Base-by-base conservation (phyloP, 1,140 invertebrate genomes). In the Drosophila kepulauana region DNA sequence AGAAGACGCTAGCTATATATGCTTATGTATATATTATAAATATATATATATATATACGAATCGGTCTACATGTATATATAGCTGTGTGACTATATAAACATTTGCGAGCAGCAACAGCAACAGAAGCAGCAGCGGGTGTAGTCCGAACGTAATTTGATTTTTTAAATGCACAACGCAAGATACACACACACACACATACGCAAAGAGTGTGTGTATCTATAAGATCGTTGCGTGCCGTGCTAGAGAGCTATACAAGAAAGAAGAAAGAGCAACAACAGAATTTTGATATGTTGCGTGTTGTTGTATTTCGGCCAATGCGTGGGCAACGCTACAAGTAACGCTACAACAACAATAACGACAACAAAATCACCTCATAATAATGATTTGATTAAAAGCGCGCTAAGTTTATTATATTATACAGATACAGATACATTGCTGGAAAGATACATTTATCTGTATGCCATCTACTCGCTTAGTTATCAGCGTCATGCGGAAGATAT, bases 401-500 rank as follows among this genome's bases (percentile, higher is more conserved):
- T 54, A 13, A 16, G 57, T 65, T 38, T 41, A n/a, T 54, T 41
- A 15, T 64, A 49, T 45, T 28, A 51, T 28, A 51, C 66, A 49
- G 33, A 33, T 51, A 41, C 13, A 38, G 13, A 4, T 38, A 20
- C 10, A 20, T 30, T 49, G 61, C 15, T 38, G n/a, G 35, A 57
- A 28, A 52, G 10, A 38, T 51, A 28, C 3, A 28, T 48, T 38
- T 56, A 38, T 56, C 15, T 56, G 13, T 56, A 3, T 8, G 13
- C 4, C 28, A 56, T 33, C 52, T 56, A 35, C 33, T 5, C 35
- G 52, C 11, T 3, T 35, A 0, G 52, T 56, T 56, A 56, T 66
- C 75, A 86, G 75, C 77, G 84, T 84, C 80, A 87, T 80, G 85
- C 84, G 84, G 85, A 87, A 88, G 84, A 84, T 88, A 63, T 48